A percentile compares a stretch with the other conserved stretches of the same genome.
Evolutionary conservation across 2,797 vertebrate species (phyloP).

Genomic region (Kryptopterus vitreolus): DNA sequence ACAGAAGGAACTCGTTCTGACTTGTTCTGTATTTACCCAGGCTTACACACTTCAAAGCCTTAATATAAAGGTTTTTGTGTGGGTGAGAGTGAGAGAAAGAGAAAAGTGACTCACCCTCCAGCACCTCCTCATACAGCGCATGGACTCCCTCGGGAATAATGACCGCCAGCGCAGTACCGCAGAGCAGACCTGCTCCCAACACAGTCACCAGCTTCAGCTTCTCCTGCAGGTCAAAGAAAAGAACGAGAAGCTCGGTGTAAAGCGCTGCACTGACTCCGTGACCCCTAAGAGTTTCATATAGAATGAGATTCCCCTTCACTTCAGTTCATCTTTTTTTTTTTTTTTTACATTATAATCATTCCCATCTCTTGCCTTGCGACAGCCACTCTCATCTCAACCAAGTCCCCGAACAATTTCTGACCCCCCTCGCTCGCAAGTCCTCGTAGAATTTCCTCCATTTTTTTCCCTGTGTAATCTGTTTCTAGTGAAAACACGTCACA

Average conservation of each 20-base stretch:
- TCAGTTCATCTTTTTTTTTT: no score
- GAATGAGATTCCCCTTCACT: no score
- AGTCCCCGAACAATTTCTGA: no score
- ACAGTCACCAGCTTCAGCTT: slow-evolving; percentile 94
- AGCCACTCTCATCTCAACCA: no score
- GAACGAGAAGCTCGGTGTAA: slow-evolving; percentile 20
- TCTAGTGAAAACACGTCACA: no score
- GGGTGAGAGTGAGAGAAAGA: not conserved
- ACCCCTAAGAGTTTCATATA: no score
- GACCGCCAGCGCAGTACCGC: slow-evolving; percentile 94
- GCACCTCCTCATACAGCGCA: slow-evolving; percentile 93
- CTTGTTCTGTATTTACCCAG: not conserved
- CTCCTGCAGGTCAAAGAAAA: slow-evolving; percentile 75
- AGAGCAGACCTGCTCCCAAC: slow-evolving; percentile 93
- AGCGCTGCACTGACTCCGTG: not conserved
- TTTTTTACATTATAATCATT: no score
- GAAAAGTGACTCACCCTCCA: slow-evolving; percentile 78
- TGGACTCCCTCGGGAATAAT: slow-evolving; percentile 98
- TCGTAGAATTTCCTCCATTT: no score
- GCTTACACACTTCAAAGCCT: not conserved
- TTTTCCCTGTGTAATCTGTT: no score
- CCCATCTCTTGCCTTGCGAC: no score
- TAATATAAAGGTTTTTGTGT: not conserved
- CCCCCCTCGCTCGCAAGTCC: no score
- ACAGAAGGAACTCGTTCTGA: not conserved